Percentiles rank a stretch among this genome's conserved stretches.
Conservation (phyloP, 2,888 invertebrate genomes). For the Bhutanitis thaidina region DNA sequence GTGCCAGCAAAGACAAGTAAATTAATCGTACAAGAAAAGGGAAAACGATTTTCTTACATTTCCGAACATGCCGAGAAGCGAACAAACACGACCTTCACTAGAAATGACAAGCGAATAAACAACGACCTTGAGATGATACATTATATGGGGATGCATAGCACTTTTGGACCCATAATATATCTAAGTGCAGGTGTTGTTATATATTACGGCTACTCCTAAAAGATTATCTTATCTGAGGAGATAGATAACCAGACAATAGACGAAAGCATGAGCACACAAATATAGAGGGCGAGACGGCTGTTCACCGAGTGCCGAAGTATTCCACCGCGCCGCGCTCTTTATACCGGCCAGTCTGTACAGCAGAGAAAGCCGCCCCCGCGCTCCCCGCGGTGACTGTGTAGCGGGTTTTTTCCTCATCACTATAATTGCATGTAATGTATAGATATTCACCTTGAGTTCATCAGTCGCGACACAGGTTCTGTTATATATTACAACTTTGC, state of each 20-base stretch:
- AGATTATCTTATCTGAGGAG: slow-evolving; percentile 31
- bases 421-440: slow-evolving; percentile 65
- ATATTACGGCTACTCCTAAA: slow-evolving; percentile 57
- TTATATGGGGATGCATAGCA: slow-evolving; percentile 60
- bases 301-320: slow-evolving; percentile 77
- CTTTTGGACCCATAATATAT: slow-evolving; percentile 64
- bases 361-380: slow-evolving; percentile 77
- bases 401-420: slow-evolving; percentile 76
- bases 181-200: slow-evolving; percentile 59
- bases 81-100: slow-evolving; percentile 66
- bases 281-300: slow-evolving; percentile 77
- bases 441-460: slow-evolving; percentile 65
- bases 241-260: slow-evolving; percentile 41
- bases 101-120: slow-evolving; percentile 71
- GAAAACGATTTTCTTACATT: slow-evolving; percentile 75
- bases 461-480: slow-evolving; percentile 56
- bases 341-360: slow-evolving; percentile 58
- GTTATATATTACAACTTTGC: slow-evolving; percentile 22
- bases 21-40: slow-evolving; percentile 33
- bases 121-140: slow-evolving; percentile 74
- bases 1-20: slow-evolving; percentile 5
- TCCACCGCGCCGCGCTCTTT: slow-evolving; percentile 73
- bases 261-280: slow-evolving; percentile 50
- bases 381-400: slow-evolving; percentile 59
- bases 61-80: slow-evolving; percentile 53